These are phyloP conservation scores for Geococcyx californianus DNA, from an alignment of 2,113 vertebrate genomes.

Conservation along the genomic window DNA sequence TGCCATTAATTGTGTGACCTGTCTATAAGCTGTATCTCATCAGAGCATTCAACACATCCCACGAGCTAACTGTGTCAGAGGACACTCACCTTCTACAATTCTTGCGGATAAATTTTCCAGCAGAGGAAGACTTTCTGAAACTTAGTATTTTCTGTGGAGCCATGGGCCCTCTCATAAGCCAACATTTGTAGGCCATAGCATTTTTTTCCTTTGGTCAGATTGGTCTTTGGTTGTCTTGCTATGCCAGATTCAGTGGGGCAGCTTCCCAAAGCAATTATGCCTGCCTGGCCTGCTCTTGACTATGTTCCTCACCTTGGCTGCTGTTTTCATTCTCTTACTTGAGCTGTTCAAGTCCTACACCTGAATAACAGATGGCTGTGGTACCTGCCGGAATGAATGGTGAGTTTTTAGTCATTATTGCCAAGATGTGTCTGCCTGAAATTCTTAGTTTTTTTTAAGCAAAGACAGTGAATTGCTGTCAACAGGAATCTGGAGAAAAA, in stretches of 20 bases:
- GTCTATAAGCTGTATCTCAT: not conserved
- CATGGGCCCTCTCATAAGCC: accelerated
- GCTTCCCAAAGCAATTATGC: not conserved
- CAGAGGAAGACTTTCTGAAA: not conserved
- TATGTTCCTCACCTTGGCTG: not conserved
- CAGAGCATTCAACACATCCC: not conserved
- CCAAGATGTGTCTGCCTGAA: not conserved
- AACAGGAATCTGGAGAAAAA: not conserved
- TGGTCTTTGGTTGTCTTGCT: not conserved
- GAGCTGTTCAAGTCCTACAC: not conserved
- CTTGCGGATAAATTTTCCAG: not conserved
- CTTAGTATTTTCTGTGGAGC: not conserved
- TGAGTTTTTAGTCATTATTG: not conserved
- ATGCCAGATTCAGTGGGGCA: not conserved
- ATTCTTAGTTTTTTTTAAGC: not conserved
- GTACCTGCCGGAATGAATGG: not conserved
- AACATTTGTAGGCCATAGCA: not conserved
- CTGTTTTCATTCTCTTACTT: not conserved
- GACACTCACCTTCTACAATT: not conserved
- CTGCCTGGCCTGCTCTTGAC: not conserved
- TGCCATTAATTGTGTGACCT: not conserved
- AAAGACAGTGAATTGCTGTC: not conserved
- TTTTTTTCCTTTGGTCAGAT: not conserved
- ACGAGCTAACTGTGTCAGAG: not conserved
- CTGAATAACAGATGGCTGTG: not conserved